Conservation (phyloP, 2,113 vertebrate species). For the Sturnira hondurensis region DNA sequence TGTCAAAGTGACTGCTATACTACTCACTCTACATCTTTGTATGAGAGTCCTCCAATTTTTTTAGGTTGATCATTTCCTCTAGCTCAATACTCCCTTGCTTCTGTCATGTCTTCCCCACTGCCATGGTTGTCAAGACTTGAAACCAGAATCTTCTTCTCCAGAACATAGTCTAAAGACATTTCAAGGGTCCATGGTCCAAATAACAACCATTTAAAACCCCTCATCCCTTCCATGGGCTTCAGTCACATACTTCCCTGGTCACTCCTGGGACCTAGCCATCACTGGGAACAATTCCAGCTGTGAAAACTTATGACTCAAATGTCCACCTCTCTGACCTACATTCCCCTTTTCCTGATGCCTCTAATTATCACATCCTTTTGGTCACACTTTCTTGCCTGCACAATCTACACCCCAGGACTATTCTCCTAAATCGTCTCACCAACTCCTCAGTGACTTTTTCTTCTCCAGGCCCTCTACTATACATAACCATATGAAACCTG, state of each 20-base stretch:
- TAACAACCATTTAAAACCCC: not conserved
- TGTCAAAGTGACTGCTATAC: not conserved
- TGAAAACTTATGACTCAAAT: not conserved
- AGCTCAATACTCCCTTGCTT: not conserved
- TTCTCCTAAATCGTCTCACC: not conserved
- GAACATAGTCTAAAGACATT: not conserved
- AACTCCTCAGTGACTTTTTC: not conserved
- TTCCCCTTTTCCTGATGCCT: not conserved
- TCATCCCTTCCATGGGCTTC: not conserved
- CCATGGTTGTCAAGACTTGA: not conserved
- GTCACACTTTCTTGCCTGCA: not conserved
- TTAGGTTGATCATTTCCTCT: not conserved
- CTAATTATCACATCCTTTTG: not conserved
- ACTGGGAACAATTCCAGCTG: not conserved
- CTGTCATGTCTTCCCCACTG: not conserved
- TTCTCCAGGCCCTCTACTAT: not conserved
- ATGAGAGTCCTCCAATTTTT: not conserved
- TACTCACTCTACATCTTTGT: not conserved
- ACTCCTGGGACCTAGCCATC: not conserved
- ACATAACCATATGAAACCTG: not conserved
- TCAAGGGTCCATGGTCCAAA: not conserved
- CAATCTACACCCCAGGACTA: not conserved
- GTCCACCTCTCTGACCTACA: not conserved
- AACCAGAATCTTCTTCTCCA: not conserved
- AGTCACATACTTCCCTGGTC: not conserved